Base-by-base conservation (phyloP, 2,888 invertebrate species). In the Lasioglossum marginatum region DNA sequence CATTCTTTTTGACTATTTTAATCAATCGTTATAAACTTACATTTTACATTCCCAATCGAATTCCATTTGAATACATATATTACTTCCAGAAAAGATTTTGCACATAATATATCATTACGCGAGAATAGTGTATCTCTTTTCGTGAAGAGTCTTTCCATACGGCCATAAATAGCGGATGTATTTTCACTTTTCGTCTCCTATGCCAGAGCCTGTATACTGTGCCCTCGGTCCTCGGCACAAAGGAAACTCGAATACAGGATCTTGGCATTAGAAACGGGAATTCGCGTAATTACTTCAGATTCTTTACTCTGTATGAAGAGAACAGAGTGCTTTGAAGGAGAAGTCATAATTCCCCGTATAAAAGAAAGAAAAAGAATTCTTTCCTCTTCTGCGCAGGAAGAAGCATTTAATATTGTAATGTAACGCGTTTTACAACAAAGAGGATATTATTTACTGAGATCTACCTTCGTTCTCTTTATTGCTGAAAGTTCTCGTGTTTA, bases 361-460 rank as follows among this genome's bases (percentile, higher is more conserved):
- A 77, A 86, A 86, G 68, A 68, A 73, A 79, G 66, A 63, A 23
- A 37, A 70, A 43, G 68, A 82, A n/a, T 63, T 68, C 73, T 68
- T 68, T 77, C 27, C 68, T 66, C 52, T 31, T 27, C 14, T 23
- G 40, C 6, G 60, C 31, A 45, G 73, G 19, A 23, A 23, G 40
- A 84, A 70, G 76, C 68, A 63, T 86, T 86, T 82, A 82, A 86
- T 86, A 77, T 86, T 82, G 79, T 77, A 82, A 71, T 79, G 79
- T 79, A 79, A 82, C 57, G 77, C 63, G 81, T 68, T 79, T 57
- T 63, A 52, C 31, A 43, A 60, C 37, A 73, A 79, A 63, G 63
- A 77, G 31, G 16, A 63, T 63, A 31, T 86, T 86, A 73, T 40
- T n/a, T n/a, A 40, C 40, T 16, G 19, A 6, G 52, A 52, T 66